Evolutionary conservation across 1,140 invertebrate genomes (phyloP).

Genomic region (Drosophila tani): DNA sequence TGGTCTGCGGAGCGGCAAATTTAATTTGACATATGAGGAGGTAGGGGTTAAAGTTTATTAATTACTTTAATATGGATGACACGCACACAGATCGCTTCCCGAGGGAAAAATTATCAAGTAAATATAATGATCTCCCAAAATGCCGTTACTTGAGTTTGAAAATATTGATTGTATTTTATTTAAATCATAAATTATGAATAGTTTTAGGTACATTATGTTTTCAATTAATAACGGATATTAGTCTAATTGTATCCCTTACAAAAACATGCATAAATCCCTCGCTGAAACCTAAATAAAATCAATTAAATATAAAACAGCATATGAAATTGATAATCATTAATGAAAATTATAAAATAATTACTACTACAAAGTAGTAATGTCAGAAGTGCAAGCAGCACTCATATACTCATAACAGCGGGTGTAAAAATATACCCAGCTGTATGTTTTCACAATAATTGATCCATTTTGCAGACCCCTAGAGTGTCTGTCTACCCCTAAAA

Average conservation of each 20-base stretch:
- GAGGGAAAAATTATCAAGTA: constrained; percentile 1
- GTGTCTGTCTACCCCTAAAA: background rate
- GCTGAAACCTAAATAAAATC: too few relatives aligned
- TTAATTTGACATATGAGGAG: constrained; percentile 35
- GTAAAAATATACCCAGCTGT: background rate
- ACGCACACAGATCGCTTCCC: constrained; percentile 1
- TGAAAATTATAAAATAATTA: too few relatives aligned
- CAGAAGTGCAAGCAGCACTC: background rate
- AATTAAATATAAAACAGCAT: too few relatives aligned
- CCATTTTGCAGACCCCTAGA: background rate
- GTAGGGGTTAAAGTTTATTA: constrained; percentile 44
- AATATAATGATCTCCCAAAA: background rate
- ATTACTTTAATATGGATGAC: constrained; percentile 27
- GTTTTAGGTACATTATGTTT: too few relatives aligned
- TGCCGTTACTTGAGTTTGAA: background rate
- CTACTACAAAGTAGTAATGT: background rate
- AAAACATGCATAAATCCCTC: too few relatives aligned
- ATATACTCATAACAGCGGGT: too few relatives aligned
- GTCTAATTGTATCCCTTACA: too few relatives aligned
- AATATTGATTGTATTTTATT: too few relatives aligned
- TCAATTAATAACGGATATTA: too few relatives aligned
- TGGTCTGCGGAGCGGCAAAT: constrained; percentile 31
- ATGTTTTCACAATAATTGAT: background rate
- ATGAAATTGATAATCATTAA: too few relatives aligned
- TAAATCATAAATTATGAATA: too few relatives aligned